A percentile compares a stretch with the other conserved stretches of the same genome.
Conservation (phyloP, 2,113 vertebrate species). For the Leucosticte australis region DNA sequence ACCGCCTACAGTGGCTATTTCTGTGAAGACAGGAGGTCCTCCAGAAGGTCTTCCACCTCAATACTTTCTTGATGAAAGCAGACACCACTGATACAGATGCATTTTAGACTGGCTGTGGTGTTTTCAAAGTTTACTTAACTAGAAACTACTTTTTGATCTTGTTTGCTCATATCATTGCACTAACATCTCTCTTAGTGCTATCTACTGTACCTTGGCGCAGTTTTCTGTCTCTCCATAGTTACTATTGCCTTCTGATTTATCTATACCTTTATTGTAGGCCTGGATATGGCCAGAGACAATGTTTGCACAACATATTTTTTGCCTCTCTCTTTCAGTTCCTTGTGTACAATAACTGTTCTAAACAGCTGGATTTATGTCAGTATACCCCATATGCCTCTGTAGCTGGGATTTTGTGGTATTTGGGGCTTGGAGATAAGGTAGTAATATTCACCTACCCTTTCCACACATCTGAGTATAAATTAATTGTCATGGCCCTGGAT, state of each 20-base stretch:
- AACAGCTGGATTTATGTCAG: neutral
- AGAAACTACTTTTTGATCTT: neutral
- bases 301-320: neutral
- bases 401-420: rapidly evolving
- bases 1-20: neutral
- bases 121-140: neutral
- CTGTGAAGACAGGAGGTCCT: neutral
- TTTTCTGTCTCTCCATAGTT: neutral
- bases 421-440: neutral
- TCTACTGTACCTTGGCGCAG: neutral
- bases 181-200: neutral
- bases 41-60: neutral
- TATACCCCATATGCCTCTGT: neutral
- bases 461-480: neutral
- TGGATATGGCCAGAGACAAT: neutral
- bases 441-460: neutral
- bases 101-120: neutral
- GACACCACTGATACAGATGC: neutral
- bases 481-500: neutral
- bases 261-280: neutral
- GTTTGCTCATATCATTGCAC: neutral
- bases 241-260: neutral
- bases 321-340: neutral
- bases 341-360: neutral
- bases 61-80: neutral